phyloP scores from a whole-genome alignment of 35 echinoderm and acorn worm species.

The Acanthaster planci region DNA sequence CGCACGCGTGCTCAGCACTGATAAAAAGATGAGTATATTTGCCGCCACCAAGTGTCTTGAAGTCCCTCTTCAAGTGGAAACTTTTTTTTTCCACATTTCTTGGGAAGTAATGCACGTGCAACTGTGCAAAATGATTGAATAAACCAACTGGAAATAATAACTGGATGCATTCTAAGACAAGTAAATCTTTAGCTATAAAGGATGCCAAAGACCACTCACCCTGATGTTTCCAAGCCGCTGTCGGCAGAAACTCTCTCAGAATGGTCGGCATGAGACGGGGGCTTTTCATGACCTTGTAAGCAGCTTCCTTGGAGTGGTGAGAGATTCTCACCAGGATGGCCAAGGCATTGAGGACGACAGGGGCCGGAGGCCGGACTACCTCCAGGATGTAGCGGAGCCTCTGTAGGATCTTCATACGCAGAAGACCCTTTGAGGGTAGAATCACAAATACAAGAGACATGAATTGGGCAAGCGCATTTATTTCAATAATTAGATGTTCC shows the following conservation, averaged over 20 bases:
- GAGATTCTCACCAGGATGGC: slow-evolving; percentile 71
- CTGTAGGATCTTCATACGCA: slow-evolving; percentile 78
- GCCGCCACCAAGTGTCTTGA: no score
- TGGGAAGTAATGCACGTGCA: neutral
- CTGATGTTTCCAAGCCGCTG: slow-evolving; percentile 76
- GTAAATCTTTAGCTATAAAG: neutral
- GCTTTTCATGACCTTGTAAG: slow-evolving; percentile 73
- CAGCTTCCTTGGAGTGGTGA: slow-evolving; percentile 74
- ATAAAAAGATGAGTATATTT: no score
- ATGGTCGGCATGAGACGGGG: slow-evolving; percentile 74
- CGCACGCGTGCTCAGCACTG: no score
- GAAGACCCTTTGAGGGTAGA: slow-evolving; percentile 54
- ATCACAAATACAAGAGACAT: no score
- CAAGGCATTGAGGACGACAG: slow-evolving; percentile 71
- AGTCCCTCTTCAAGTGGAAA: no score
- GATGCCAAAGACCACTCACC: no score
- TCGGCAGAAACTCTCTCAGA: slow-evolving; percentile 73
- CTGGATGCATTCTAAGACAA: neutral
- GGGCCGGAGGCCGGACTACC: slow-evolving; percentile 77
- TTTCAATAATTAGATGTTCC: no score
- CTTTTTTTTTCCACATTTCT: no score
- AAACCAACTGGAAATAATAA: neutral
- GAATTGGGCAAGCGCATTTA: no score
- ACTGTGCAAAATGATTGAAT: no score
- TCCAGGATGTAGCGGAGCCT: slow-evolving; percentile 91